Conservation (phyloP, 2,888 invertebrate species). For the Tupiocoris notatus region DNA sequence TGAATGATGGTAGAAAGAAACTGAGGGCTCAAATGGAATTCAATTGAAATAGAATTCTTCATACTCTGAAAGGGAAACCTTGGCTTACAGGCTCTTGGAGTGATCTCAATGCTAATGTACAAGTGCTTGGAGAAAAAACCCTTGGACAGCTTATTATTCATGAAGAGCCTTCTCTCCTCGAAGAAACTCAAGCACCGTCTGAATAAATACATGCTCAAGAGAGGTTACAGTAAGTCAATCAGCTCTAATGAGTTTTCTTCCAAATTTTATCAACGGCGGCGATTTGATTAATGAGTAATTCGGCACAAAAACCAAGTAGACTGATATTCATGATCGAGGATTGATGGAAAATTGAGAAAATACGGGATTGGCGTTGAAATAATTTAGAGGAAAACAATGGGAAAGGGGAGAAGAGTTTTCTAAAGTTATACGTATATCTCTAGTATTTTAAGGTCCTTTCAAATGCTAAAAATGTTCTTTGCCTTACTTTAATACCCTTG, state of each 20-base stretch:
- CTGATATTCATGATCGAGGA: too few species aligned
- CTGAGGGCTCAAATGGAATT: not conserved
- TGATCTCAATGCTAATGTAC: slow-evolving; percentile 14
- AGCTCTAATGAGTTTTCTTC: not conserved
- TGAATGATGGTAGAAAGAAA: not conserved
- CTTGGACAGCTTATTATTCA: not conserved
- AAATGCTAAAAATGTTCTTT: too few species aligned
- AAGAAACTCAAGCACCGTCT: slow-evolving; percentile 11
- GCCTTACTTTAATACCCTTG: too few species aligned
- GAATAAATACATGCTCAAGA: slow-evolving; percentile 36
- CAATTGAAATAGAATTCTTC: not conserved
- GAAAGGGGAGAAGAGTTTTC: too few species aligned
- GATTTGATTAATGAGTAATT: too few species aligned
- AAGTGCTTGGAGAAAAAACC: slow-evolving; percentile 20
- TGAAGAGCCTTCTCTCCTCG: not conserved
- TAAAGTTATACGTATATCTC: too few species aligned
- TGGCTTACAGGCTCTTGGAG: not conserved
- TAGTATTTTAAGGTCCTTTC: too few species aligned
- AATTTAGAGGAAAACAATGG: too few species aligned
- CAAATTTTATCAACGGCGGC: not conserved
- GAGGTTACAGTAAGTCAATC: slow-evolving; percentile 22
- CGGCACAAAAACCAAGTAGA: too few species aligned
- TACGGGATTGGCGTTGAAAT: too few species aligned
- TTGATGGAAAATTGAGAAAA: too few species aligned
- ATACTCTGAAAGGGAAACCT: not conserved